phyloP scores from a whole-genome alignment of 1,140 invertebrate genomes.

The Rhysida immarginata region DNA sequence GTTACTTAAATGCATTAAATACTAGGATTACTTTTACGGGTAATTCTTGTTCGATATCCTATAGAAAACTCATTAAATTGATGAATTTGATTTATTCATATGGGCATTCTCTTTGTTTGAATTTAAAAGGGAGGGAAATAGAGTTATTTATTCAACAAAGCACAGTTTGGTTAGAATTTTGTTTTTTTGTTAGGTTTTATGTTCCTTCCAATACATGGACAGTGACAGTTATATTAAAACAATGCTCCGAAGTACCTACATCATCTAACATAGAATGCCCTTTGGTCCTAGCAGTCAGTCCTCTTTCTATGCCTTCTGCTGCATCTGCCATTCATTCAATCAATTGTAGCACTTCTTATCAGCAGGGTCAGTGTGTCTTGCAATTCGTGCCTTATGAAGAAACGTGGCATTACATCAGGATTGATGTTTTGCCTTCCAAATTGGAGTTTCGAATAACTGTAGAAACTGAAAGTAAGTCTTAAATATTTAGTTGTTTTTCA shows the following conservation, averaged over 20 bases:
- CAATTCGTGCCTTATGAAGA: slow-evolving; percentile 16
- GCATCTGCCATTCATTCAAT: not conserved
- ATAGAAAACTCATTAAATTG: too few relatives aligned
- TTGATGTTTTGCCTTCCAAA: slow-evolving; percentile 5
- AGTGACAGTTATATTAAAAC: not conserved
- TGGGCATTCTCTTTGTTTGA: too few relatives aligned
- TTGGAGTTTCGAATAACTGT: slow-evolving; percentile 12
- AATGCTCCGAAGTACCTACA: not conserved
- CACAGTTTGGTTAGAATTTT: too few relatives aligned
- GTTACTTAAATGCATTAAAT: too few relatives aligned
- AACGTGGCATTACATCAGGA: slow-evolving; percentile 16
- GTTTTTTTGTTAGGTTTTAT: slow-evolving; percentile 31
- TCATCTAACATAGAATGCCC: slow-evolving; percentile 3
- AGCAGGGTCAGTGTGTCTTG: slow-evolving; percentile 8
- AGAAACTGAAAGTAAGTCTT: slow-evolving; percentile 7
- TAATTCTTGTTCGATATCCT: too few relatives aligned
- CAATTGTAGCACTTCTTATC: slow-evolving; percentile 12
- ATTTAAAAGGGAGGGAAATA: too few relatives aligned
- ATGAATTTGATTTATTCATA: too few relatives aligned
- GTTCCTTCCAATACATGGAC: slow-evolving; percentile 34
- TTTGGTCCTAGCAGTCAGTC: slow-evolving; percentile 2
- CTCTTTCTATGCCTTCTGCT: not conserved
- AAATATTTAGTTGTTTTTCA: too few relatives aligned
- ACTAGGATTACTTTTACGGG: too few relatives aligned
- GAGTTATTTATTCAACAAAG: too few relatives aligned